Evolutionary conservation across 2,113 vertebrate species (phyloP).

Genomic region (Colaptes auratus): DNA sequence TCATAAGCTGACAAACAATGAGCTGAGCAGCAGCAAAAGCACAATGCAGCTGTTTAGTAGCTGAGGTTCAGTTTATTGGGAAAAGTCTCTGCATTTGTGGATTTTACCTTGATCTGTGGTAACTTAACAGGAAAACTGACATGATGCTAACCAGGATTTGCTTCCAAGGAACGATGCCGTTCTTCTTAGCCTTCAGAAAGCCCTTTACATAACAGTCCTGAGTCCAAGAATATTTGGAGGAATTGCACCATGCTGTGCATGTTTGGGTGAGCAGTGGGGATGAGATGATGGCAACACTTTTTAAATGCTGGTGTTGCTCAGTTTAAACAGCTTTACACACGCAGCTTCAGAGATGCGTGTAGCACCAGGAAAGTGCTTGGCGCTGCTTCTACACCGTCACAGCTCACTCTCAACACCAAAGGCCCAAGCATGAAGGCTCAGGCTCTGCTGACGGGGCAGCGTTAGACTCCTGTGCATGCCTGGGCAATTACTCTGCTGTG

Average conservation of each 20-base stretch:
- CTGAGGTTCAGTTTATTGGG: neutral
- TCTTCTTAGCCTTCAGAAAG: neutral
- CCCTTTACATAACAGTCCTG: neutral
- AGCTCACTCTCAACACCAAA: neutral
- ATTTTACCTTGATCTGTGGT: neutral
- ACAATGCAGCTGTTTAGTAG: neutral
- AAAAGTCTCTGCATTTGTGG: neutral
- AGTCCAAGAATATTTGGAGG: accelerated
- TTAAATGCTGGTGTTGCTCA: neutral
- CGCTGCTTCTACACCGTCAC: neutral
- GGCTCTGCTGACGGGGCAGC: neutral
- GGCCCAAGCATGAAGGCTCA: too few relatives aligned
- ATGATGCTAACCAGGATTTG: neutral
- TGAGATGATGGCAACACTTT: neutral
- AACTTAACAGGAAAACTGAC: accelerated
- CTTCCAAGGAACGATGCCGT: accelerated
- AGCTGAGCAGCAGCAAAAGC: neutral
- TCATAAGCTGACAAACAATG: neutral
- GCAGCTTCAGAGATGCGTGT: neutral
- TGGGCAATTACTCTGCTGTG: neutral
- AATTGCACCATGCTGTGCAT: accelerated
- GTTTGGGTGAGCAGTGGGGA: neutral
- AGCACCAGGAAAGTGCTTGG: neutral
- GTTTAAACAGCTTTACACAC: neutral
- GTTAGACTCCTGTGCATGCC: neutral